These are phyloP conservation scores for Ladona fulva DNA, from an alignment of 1,140 invertebrate species.

Conservation along the genomic window DNA sequence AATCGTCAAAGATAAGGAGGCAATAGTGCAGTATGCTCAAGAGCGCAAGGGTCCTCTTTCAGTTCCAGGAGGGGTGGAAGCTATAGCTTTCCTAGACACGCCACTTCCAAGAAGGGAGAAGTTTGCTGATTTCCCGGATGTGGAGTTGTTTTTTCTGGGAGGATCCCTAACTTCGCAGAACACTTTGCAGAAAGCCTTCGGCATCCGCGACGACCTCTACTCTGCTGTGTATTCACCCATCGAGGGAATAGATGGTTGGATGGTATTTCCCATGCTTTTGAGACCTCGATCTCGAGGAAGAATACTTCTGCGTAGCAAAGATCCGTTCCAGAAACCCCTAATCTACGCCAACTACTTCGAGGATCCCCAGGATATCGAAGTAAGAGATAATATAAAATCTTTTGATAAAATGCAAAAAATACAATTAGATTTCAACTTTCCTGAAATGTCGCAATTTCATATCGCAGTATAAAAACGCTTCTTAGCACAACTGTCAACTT, in stretches of 20 bases:
- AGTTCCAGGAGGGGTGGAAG: slow-evolving; percentile 71
- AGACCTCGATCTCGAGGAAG: slow-evolving; percentile 63
- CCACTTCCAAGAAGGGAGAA: slow-evolving; percentile 30
- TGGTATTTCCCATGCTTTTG: slow-evolving; percentile 58
- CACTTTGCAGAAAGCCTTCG: slow-evolving; percentile 43
- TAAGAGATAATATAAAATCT: too few species aligned
- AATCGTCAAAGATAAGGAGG: slow-evolving; percentile 25
- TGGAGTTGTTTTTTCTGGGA: slow-evolving; percentile 59
- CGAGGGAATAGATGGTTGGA: slow-evolving; percentile 45
- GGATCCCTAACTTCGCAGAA: slow-evolving; percentile 44
- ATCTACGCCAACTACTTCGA: slow-evolving; percentile 74
- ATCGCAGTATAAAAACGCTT: too few species aligned
- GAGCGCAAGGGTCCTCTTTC: slow-evolving; percentile 59
- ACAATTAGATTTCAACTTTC: too few species aligned
- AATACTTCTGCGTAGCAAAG: slow-evolving; percentile 52
- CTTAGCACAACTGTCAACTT: too few species aligned
- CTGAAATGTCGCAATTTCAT: too few species aligned
- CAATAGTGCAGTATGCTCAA: slow-evolving; percentile 38
- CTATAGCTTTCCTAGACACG: slow-evolving; percentile 62
- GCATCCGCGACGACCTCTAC: slow-evolving; percentile 44
- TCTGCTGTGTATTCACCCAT: slow-evolving; percentile 41
- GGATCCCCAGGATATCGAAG: slow-evolving; percentile 50
- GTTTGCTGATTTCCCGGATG: slow-evolving; percentile 56
- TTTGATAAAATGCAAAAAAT: too few species aligned
- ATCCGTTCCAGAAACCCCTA: slow-evolving; percentile 67